A percentile compares a stretch with the other conserved stretches of the same genome.
phyloP scores from a whole-genome alignment of 2,113 vertebrate genomes.

The human (Homo sapiens) region GRCh38 chr14:81088501-81089000 shows the following conservation, averaged over 20 bases:
- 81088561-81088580: not conserved
- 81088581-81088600: not conserved
- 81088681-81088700: not conserved
- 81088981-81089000: too few species aligned
- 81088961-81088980: not conserved
- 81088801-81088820: conserved; percentile 4
- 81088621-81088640: too few species aligned
- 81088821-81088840: not conserved
- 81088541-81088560: not conserved
- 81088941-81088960: not conserved
- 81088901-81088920: not conserved
- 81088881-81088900: not conserved
- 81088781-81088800: not conserved
- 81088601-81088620: not conserved
- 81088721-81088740: not conserved
- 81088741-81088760: not conserved
- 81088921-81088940: not conserved
- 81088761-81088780: not conserved
- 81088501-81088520: not conserved
- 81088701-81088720: not conserved
- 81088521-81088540: not conserved
- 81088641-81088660: not conserved
- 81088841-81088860: not conserved
- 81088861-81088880: not conserved
- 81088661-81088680: not conserved